Conservation (phyloP, 2,888 invertebrate species). For the Vandiemenella viatica region DNA sequence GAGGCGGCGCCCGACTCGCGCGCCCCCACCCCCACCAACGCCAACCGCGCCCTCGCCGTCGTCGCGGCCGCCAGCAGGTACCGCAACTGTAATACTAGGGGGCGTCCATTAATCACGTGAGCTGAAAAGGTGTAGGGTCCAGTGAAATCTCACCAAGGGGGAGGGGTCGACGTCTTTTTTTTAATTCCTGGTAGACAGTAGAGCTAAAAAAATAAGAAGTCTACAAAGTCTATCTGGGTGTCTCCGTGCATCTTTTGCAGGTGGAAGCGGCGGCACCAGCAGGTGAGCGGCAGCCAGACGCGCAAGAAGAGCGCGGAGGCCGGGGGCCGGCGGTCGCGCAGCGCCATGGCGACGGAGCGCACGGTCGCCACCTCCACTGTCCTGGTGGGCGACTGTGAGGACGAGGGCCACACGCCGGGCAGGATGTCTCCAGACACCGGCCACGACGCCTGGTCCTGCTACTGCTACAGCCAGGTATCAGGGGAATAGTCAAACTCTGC, state of each 20-base stretch:
- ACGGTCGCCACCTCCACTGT: neutral
- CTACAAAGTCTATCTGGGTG: neutral
- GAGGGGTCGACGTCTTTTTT: too few relatives aligned
- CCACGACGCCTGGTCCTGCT: neutral
- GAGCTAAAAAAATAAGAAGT: neutral
- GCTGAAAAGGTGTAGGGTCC: neutral
- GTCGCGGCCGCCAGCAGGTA: constrained; percentile 5
- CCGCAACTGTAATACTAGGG: too few relatives aligned
- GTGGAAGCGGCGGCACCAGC: constrained; percentile 9
- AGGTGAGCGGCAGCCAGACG: neutral
- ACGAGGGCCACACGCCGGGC: neutral
- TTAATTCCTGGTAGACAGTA: neutral
- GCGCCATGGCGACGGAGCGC: neutral
- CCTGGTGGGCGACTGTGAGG: neutral
- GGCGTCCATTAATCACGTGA: too few relatives aligned
- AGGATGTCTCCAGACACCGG: neutral
- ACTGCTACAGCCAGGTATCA: neutral
- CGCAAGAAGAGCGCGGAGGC: too few relatives aligned
- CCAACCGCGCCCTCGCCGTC: constrained; percentile 1
- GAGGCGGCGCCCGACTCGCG: neutral
- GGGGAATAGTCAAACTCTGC: neutral
- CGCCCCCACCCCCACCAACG: neutral
- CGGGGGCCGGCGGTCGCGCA: neutral
- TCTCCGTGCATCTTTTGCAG: neutral
- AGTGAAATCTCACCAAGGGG: neutral